These are phyloP conservation scores for Crotalus viridis DNA, from an alignment of 2,113 vertebrate genomes.

Conservation along the genomic window DNA sequence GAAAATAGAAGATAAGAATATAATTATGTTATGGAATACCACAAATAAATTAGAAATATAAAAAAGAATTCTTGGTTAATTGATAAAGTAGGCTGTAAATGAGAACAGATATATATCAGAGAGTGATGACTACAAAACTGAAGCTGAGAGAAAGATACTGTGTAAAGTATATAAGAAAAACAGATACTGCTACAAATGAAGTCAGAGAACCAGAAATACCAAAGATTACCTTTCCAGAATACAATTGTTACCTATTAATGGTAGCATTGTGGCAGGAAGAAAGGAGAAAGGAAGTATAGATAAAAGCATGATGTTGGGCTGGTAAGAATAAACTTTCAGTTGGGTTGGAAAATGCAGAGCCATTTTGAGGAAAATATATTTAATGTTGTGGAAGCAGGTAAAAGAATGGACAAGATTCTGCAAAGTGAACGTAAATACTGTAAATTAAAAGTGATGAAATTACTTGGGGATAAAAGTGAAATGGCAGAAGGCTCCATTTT, in stretches of 20 bases:
- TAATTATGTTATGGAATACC: background rate
- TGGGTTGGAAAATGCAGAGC: background rate
- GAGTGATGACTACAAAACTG: background rate
- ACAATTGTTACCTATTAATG: background rate
- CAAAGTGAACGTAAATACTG: background rate
- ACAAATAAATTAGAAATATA: background rate
- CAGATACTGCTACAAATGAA: background rate
- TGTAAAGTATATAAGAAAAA: background rate
- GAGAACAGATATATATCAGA: too few relatives aligned
- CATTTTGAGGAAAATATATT: background rate
- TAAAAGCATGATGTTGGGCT: background rate
- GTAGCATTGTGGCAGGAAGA: background rate
- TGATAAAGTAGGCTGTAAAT: too few relatives aligned
- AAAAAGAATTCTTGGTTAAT: background rate
- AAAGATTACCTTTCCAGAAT: background rate
- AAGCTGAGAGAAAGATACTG: background rate
- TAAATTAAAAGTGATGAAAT: background rate
- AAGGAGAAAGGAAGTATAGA: background rate
- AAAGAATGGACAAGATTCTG: background rate
- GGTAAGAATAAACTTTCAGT: background rate
- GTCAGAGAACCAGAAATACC: background rate
- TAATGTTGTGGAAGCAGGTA: background rate
- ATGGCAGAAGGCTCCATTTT: background rate
- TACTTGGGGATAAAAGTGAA: background rate
- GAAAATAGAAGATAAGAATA: background rate